A percentile compares a stretch with the other conserved stretches of the same genome.
Evolutionary conservation across 2,797 vertebrate species (phyloP).

Genomic region (Scomberomorus guttatus): DNA sequence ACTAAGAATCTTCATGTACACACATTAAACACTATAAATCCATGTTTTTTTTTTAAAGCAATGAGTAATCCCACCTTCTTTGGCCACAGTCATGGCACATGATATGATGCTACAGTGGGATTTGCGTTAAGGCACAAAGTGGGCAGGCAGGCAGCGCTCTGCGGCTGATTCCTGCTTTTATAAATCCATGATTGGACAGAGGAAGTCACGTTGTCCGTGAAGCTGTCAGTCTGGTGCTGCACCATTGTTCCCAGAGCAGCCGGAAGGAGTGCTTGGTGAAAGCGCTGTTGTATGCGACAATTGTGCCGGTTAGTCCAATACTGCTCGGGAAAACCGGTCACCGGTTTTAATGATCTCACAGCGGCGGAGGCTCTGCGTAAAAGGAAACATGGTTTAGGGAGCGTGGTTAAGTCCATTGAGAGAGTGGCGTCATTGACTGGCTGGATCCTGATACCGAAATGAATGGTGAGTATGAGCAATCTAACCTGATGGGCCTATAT

Average conservation of each 20-base stretch:
- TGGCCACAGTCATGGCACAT: constrained; percentile 35
- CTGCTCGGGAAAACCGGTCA: constrained; percentile 28
- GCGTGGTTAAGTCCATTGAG: constrained; percentile 53
- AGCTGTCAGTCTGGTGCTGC: constrained; percentile 83
- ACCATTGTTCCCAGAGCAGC: constrained; percentile 87
- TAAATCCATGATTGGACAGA: constrained; percentile 79
- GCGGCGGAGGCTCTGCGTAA: constrained; percentile 35
- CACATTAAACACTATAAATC: not conserved
- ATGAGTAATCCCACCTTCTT: not conserved
- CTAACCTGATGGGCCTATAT: constrained; percentile 24
- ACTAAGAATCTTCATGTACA: not conserved
- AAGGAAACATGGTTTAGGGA: constrained; percentile 35
- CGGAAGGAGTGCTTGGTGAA: constrained; percentile 74
- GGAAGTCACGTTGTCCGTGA: constrained; percentile 81
- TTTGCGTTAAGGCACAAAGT: constrained; percentile 23
- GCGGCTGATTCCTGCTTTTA: constrained; percentile 61
- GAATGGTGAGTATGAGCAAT: constrained; percentile 82
- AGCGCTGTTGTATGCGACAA: constrained; percentile 68
- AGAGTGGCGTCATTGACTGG: constrained; percentile 67
- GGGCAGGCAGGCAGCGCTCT: constrained; percentile 56
- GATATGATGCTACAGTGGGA: constrained; percentile 23
- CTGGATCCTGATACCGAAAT: constrained; percentile 73
- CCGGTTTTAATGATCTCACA: constrained; percentile 7
- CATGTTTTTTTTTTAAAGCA: not conserved
- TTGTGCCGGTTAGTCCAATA: constrained; percentile 66